phyloP scores from a whole-genome alignment of 2,113 vertebrate species.

The Percina caprodes region DNA sequence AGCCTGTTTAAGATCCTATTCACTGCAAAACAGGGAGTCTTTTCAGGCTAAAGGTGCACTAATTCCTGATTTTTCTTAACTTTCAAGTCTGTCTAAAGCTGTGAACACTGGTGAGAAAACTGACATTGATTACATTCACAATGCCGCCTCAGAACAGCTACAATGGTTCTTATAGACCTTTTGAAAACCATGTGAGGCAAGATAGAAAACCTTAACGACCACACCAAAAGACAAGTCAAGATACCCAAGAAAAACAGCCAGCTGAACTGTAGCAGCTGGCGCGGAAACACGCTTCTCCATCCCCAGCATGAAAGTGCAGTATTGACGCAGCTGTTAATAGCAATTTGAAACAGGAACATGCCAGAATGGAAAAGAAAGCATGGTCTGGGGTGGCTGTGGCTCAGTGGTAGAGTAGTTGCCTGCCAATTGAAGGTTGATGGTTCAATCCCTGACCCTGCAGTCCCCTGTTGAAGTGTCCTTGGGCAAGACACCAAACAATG shows the following conservation, averaged over 20 bases:
- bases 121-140: constrained; percentile 62
- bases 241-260: constrained; percentile 40
- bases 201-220: constrained; percentile 70
- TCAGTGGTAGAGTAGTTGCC: too few species aligned
- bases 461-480: too few species aligned
- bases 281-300: constrained; percentile 26
- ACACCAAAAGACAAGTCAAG: constrained; percentile 43
- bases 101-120: constrained; percentile 54
- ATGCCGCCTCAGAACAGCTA: constrained; percentile 41
- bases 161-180: constrained; percentile 71
- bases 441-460: too few species aligned
- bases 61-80: constrained; percentile 41
- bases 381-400: neutral
- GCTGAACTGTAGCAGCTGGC: constrained; percentile 39
- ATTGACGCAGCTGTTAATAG: constrained; percentile 56
- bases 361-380: constrained; percentile 10
- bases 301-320: constrained; percentile 33
- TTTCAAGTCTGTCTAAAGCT: constrained; percentile 29
- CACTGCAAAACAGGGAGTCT: neutral
- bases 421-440: too few species aligned
- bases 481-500: too few species aligned
- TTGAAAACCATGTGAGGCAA: constrained; percentile 50
- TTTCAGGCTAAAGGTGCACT: constrained; percentile 15
- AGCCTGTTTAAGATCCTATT: constrained; percentile 4
- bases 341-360: constrained; percentile 48